Base-by-base conservation (phyloP, 1,140 invertebrate species). In the Forficula auricularia region DNA sequence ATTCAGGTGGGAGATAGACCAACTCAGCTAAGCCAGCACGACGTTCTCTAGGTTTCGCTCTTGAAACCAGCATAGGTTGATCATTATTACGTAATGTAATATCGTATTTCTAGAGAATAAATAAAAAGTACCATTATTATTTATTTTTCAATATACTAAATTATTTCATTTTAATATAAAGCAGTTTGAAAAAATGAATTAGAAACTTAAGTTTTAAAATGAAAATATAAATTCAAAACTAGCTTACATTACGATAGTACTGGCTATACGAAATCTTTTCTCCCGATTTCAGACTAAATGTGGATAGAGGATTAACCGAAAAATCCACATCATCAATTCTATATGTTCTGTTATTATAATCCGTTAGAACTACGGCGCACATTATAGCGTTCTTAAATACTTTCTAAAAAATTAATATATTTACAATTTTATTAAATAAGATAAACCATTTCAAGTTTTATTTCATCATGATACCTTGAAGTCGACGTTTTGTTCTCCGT, bases 251-350 rank as follows among this genome's bases (percentile, higher is more conserved):
- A 52, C 71, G 69, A 49, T 91, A 94, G 59, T 95, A 96, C 2
- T 91, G 73, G 2, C 71, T 45, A 51, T 79, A 94, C 0, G 71
- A 63, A 2, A 77, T 71, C 33, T 65, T 38, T 0, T 65, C 54
- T 0, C 71, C 69, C 49, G 68, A 59, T 22, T 65, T 66, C 18
- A 66, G 66, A 27, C 68, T 55, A 58, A 96, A 94, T 0, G 68
- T 78, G 1, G 66, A 66, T 7, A 43, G 54, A 0, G 88, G 86
- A 27, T 57, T 77, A 45, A 71, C 63, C 4, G 70, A 59, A 60
- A 79, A 92, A 37, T 77, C 70, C 33, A 97, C 76, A 51, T 91
- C 85, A 58, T 90, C 79, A 19, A 97, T 62, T 30, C 69, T 58
- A 46, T 83, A 85, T 1, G 75, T 80, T 50, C 73, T 73, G 43